Percentiles rank a stretch among this genome's conserved stretches.
Conservation (phyloP, 1,140 invertebrate species). For the Euglossa dilemma region DNA sequence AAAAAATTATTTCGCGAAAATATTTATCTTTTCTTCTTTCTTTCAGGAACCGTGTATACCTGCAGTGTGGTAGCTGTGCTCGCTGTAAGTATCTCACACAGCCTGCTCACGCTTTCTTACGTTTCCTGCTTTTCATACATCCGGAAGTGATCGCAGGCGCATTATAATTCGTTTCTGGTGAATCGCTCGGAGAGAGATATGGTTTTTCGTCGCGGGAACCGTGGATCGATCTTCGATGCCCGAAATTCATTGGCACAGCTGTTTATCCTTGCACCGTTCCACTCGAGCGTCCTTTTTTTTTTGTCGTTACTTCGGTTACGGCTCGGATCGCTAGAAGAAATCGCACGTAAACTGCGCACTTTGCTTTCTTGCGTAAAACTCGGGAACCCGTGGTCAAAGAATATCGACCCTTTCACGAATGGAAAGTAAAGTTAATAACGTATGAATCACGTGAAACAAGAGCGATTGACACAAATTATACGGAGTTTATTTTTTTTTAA, state of each 20-base stretch:
- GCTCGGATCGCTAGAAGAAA: not conserved
- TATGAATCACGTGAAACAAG: constrained; percentile 13
- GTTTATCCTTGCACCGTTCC: not conserved
- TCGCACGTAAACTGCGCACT: not conserved
- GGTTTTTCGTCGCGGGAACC: constrained; percentile 13
- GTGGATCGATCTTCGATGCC: not conserved
- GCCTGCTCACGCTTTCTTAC: not conserved
- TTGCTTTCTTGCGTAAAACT: constrained; percentile 22
- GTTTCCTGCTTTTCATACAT: constrained; percentile 36
- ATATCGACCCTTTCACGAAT: constrained; percentile 44
- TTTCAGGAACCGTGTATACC: constrained; percentile 64
- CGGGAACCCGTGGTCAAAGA: not conserved
- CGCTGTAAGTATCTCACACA: constrained; percentile 65
- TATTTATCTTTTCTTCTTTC: not conserved
- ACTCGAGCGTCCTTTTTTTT: not conserved
- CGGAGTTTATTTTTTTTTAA: too few species aligned
- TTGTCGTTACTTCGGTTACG: not conserved
- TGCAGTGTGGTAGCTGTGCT: constrained; percentile 56
- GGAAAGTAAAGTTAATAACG: constrained; percentile 33
- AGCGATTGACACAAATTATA: not conserved
- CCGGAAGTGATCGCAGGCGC: constrained; percentile 27
- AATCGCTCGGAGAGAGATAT: not conserved
- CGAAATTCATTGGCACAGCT: not conserved
- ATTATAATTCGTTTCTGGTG: constrained; percentile 16
- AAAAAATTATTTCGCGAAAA: too few species aligned